phyloP scores from a whole-genome alignment of 2,888 invertebrate genomes.

The Aphidius colemani region DNA sequence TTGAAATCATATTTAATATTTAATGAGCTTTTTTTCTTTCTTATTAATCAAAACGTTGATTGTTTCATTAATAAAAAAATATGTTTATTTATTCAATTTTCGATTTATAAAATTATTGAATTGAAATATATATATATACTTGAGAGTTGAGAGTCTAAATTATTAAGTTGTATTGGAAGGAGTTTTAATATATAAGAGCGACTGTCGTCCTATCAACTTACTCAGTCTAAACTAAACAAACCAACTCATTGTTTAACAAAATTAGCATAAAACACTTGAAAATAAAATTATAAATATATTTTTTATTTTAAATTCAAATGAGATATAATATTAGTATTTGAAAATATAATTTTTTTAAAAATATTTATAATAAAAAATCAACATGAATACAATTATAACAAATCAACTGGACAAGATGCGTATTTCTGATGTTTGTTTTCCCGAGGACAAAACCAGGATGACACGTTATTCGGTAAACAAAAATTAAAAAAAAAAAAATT shows the following conservation, averaged over 20 bases:
- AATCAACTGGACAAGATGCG: conserved; percentile 8
- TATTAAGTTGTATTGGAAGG: conserved; percentile 6
- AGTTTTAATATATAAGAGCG: conserved; percentile 18
- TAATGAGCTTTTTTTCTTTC: no score
- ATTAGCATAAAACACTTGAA: neutral
- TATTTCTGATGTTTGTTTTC: conserved; percentile 37
- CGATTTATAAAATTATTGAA: neutral
- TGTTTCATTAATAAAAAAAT: no score
- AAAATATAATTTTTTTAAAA: neutral
- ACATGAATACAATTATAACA: conserved; percentile 14
- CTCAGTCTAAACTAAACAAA: conserved; percentile 21
- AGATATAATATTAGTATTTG: neutral
- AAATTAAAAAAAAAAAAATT: neutral
- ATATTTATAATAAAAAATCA: neutral
- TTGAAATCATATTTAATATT: no score
- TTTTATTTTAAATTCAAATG: neutral
- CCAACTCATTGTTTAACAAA: conserved; percentile 12
- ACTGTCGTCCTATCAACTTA: conserved; percentile 13
- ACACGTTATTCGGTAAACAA: conserved; percentile 52
- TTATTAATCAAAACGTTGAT: no score
- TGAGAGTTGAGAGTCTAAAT: neutral
- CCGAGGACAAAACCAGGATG: conserved; percentile 45
- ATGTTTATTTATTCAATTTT: conserved; percentile 3
- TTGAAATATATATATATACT: no score
- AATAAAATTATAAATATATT: neutral